These are phyloP conservation scores for Rhineura floridana DNA, from an alignment of 2,113 vertebrate genomes.

Conservation along the genomic window DNA sequence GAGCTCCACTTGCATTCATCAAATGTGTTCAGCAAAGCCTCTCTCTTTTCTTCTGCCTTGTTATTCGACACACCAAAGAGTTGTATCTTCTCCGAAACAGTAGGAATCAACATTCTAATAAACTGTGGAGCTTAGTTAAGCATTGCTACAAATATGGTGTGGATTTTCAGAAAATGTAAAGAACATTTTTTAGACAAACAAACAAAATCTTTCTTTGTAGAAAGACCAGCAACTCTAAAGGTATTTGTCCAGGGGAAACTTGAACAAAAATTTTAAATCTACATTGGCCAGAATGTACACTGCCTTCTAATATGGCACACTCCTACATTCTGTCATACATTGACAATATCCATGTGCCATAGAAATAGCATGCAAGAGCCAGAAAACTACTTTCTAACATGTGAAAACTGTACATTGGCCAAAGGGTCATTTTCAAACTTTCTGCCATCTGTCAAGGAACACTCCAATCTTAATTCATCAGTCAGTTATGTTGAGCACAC, in stretches of 20 bases:
- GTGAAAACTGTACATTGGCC: neutral
- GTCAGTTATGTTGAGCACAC: too few relatives aligned
- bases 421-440: neutral
- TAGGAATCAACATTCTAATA: neutral
- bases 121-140: neutral
- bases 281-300: neutral
- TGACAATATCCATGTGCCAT: neutral
- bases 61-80: neutral
- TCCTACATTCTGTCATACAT: neutral
- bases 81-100: neutral
- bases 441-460: neutral
- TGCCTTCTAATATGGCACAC: neutral
- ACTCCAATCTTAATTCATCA: too few relatives aligned
- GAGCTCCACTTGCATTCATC: neutral
- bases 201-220: neutral
- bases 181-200: neutral
- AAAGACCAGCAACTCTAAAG: neutral
- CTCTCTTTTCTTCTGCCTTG: neutral
- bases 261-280: neutral
- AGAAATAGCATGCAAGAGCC: neutral
- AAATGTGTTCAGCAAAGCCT: neutral
- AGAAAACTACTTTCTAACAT: neutral
- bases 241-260: neutral
- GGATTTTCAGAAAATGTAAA: neutral
- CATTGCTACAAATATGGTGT: accelerated